Percentiles rank a stretch among this genome's conserved stretches.
Conservation (phyloP, 2,888 invertebrate genomes). For the Drosophila subsilvestris region DNA sequence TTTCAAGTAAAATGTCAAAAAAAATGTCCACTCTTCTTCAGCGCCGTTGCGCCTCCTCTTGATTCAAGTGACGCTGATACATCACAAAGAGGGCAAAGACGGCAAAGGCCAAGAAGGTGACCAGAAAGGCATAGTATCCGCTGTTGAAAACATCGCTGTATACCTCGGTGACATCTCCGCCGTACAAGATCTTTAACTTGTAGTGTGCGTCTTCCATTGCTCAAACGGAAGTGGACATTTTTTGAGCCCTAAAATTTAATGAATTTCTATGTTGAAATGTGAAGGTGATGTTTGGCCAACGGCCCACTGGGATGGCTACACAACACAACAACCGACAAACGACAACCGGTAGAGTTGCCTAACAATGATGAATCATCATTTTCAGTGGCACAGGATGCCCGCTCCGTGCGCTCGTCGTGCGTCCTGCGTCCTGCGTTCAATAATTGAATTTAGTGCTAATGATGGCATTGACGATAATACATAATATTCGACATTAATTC, state of each 20-base stretch:
- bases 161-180: slow-evolving; percentile 52
- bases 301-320: neutral
- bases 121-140: slow-evolving; percentile 36
- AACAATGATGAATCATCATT: slow-evolving; percentile 70
- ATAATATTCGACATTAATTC: slow-evolving; percentile 75
- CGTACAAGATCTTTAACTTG: slow-evolving; percentile 18
- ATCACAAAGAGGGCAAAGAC: slow-evolving; percentile 31
- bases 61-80: slow-evolving; percentile 17
- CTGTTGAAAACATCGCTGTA: slow-evolving; percentile 50
- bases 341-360: slow-evolving; percentile 22
- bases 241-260: slow-evolving; percentile 21
- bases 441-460: slow-evolving; percentile 79
- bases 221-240: neutral
- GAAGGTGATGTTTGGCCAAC: slow-evolving; percentile 11
- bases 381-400: slow-evolving; percentile 11
- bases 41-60: no score
- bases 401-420: slow-evolving; percentile 11
- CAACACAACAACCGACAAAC: neutral
- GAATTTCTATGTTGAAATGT: neutral
- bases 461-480: slow-evolving; percentile 74
- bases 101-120: slow-evolving; percentile 33
- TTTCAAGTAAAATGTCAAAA: neutral
- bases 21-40: neutral
- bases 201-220: slow-evolving; percentile 9
- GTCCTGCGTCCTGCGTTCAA: slow-evolving; percentile 11